A percentile compares a stretch with the other conserved stretches of the same genome.
phyloP scores from a whole-genome alignment of 2,113 vertebrate genomes.

The Oncorhynchus keta region DNA sequence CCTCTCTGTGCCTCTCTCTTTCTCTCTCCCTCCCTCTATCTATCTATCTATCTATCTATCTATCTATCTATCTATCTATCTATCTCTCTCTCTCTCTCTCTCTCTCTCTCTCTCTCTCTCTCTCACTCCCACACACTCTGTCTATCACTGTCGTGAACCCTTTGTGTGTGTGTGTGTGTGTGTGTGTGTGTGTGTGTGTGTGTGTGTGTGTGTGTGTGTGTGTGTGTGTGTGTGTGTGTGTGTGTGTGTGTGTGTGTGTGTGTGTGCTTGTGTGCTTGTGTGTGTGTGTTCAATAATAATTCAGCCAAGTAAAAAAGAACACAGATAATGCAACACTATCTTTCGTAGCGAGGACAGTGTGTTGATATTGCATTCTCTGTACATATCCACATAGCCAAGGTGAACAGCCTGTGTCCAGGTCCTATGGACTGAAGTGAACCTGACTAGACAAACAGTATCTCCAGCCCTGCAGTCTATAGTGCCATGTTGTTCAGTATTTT shows the following conservation, averaged over 20 bases:
- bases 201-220: too few species aligned
- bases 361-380: not conserved
- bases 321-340: not conserved
- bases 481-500: not conserved
- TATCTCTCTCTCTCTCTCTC: too few species aligned
- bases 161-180: not conserved
- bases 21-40: too few species aligned
- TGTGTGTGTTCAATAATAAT: not conserved
- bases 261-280: too few species aligned
- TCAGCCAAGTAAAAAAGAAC: not conserved
- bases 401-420: not conserved
- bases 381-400: not conserved
- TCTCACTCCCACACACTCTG: too few species aligned
- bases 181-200: too few species aligned
- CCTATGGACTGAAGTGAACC: not conserved
- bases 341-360: not conserved
- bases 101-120: too few species aligned
- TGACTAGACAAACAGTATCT: not conserved
- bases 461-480: not conserved
- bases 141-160: too few species aligned
- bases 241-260: not conserved
- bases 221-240: not conserved
- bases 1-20: too few species aligned
- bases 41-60: too few species aligned
- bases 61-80: too few species aligned